These are phyloP conservation scores for Frieseomelitta varia DNA, from an alignment of 1,140 invertebrate species.

Conservation along the genomic window DNA sequence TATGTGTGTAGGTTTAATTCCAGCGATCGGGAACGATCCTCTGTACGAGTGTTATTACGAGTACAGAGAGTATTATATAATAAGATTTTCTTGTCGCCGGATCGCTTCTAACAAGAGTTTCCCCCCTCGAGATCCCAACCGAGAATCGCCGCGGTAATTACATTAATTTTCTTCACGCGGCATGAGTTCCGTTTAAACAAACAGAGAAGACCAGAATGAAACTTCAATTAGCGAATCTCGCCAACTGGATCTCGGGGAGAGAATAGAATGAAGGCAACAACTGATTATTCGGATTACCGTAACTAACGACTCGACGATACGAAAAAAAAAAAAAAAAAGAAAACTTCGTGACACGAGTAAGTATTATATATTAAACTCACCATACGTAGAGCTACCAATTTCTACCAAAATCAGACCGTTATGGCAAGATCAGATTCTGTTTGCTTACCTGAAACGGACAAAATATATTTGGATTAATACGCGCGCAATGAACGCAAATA, in stretches of 20 bases:
- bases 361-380: conserved; percentile 22
- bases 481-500: too few relatives aligned
- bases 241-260: neutral
- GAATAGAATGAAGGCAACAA: conserved; percentile 11
- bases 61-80: neutral
- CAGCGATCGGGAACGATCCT: neutral
- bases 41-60: too few relatives aligned
- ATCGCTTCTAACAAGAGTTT: neutral
- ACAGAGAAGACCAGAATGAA: conserved; percentile 5
- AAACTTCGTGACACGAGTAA: neutral
- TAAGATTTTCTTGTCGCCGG: conserved; percentile 14
- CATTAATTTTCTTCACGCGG: conserved; percentile 35
- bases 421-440: neutral
- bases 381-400: neutral
- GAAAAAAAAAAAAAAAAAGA: neutral
- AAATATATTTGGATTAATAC: neutral
- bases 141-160: conserved; percentile 22
- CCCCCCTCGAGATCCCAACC: neutral
- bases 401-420: too few relatives aligned
- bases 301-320: conserved; percentile 2
- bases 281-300: conserved; percentile 18
- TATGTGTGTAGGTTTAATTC: neutral
- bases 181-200: conserved; percentile 30
- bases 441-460: conserved; percentile 42
- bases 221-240: conserved; percentile 26